phyloP scores from a whole-genome alignment of 2,113 vertebrate species.

The Hirundichthys speculiger region DNA sequence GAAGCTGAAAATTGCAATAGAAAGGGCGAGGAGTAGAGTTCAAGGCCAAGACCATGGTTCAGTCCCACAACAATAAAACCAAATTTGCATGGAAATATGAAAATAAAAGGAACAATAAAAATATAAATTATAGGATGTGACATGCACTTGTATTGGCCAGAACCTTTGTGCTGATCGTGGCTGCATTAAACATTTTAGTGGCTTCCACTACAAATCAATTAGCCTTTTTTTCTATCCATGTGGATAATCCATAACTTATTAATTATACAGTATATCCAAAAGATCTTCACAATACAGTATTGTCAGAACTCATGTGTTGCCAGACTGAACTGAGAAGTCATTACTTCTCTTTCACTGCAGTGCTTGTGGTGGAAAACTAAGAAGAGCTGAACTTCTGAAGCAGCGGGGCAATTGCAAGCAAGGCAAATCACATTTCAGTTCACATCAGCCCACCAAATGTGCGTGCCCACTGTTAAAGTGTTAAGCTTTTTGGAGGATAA shows the following conservation, averaged over 20 bases:
- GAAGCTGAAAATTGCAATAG: neutral
- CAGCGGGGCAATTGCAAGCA: too few species aligned
- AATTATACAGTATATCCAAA: neutral
- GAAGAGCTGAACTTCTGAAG: too few species aligned
- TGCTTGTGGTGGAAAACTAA: neutral
- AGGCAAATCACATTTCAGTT: too few species aligned
- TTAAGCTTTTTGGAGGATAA: too few species aligned
- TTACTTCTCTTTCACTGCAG: neutral
- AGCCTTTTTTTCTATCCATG: neutral
- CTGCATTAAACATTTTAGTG: neutral
- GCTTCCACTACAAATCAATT: neutral
- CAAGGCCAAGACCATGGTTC: conserved; percentile 3
- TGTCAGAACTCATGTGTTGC: rapidly evolving
- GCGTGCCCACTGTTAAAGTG: too few species aligned
- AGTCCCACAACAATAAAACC: conserved; percentile 5
- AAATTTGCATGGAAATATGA: conserved; percentile 4
- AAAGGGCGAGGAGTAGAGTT: neutral
- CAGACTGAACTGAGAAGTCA: neutral
- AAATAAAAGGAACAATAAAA: conserved; percentile 6
- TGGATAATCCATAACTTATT: too few species aligned
- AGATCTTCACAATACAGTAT: neutral
- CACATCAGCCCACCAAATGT: too few species aligned
- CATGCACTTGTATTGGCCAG: neutral
- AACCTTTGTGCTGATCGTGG: neutral
- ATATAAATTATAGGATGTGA: neutral